phyloP scores from a whole-genome alignment of 2,113 vertebrate species.

The Solea senegalensis region DNA sequence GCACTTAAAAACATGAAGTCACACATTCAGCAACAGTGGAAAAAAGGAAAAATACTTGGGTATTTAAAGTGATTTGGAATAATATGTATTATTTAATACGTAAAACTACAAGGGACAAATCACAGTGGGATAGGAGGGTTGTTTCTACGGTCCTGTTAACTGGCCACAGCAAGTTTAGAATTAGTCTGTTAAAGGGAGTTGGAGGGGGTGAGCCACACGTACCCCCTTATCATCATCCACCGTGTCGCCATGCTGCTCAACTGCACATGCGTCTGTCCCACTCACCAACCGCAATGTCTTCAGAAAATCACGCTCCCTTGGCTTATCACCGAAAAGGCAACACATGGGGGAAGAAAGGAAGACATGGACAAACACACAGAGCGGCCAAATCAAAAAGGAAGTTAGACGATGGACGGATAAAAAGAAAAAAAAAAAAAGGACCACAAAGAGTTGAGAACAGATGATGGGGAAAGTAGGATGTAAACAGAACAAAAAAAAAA shows the following conservation, averaged over 20 bases:
- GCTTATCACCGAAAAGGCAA: conserved; percentile 95
- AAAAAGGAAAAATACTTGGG: conserved; percentile 4
- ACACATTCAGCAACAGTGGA: conserved; percentile 1
- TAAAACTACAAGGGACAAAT: conserved; percentile 38
- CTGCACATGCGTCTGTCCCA: conserved; percentile 96
- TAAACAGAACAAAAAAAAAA: conserved; percentile 68
- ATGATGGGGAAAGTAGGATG: conserved; percentile 53
- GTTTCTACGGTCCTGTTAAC: conserved; percentile 59
- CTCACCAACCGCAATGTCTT: conserved; percentile 99
- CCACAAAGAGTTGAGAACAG: conserved; percentile 73
- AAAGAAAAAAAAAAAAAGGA: conserved; percentile 38
- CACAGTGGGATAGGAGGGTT: conserved; percentile 20
- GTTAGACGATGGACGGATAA: conserved; percentile 63
- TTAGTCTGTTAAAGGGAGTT: conserved; percentile 92
- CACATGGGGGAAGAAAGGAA: conserved; percentile 69
- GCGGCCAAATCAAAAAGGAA: conserved; percentile 89
- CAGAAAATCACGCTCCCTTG: conserved; percentile 99
- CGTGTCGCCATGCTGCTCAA: conserved; percentile 98
- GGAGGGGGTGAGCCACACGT: conserved; percentile 87
- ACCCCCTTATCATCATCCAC: conserved; percentile 98
- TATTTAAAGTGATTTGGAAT: background rate
- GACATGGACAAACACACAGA: conserved; percentile 81
- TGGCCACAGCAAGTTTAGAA: conserved; percentile 70
- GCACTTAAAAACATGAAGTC: conserved; percentile 20
- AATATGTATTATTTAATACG: background rate